These are phyloP conservation scores for Eubasilissa splendida DNA, from an alignment of 2,888 invertebrate species.

Conservation along the genomic window DNA sequence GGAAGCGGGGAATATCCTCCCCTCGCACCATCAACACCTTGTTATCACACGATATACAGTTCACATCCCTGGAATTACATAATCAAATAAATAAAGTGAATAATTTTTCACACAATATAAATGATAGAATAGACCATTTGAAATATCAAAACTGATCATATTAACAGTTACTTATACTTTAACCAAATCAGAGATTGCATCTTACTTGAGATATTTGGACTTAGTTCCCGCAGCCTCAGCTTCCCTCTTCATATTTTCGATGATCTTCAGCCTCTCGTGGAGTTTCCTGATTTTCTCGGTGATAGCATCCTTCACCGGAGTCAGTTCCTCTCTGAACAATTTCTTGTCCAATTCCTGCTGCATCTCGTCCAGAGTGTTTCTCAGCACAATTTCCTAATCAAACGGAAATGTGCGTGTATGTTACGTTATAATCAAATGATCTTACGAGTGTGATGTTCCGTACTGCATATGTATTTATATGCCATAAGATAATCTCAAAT, in stretches of 20 bases:
- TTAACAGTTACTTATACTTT: not conserved
- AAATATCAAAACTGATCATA: too few relatives aligned
- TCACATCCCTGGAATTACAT: conserved; percentile 73
- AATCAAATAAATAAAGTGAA: not conserved
- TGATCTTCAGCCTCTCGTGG: conserved; percentile 76
- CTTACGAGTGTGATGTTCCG: too few relatives aligned
- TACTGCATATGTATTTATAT: too few relatives aligned
- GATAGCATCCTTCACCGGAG: conserved; percentile 77
- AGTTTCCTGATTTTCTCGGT: conserved; percentile 74
- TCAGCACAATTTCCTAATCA: conserved; percentile 75
- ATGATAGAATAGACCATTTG: too few relatives aligned
- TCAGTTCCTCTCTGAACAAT: conserved; percentile 77
- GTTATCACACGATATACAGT: conserved; percentile 85
- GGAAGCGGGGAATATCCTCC: conserved; percentile 67
- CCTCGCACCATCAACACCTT: conserved; percentile 80
- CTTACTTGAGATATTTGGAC: conserved; percentile 75
- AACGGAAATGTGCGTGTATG: not conserved
- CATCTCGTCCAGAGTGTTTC: conserved; percentile 78
- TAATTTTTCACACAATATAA: too few relatives aligned
- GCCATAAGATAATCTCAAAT: too few relatives aligned
- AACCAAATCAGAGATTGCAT: not conserved
- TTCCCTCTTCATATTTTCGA: conserved; percentile 74
- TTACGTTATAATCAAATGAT: too few relatives aligned
- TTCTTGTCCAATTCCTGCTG: conserved; percentile 77
- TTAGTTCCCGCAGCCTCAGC: conserved; percentile 84